A percentile compares a stretch with the other conserved stretches of the same genome.
These are phyloP conservation scores for Centropyge bicolor DNA, from an alignment of 2,797 vertebrate species.

Conservation along the genomic window DNA sequence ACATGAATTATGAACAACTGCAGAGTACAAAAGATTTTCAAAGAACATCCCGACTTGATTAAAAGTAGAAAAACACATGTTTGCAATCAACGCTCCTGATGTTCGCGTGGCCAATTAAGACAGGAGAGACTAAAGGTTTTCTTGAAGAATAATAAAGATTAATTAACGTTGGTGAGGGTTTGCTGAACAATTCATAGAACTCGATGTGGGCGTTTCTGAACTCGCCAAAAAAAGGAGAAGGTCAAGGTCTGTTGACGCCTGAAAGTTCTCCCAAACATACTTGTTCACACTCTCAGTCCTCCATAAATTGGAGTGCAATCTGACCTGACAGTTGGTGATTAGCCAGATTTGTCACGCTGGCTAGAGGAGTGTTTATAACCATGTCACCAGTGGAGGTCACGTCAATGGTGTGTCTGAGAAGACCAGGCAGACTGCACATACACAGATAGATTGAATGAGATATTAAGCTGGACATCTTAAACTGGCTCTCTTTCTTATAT, in stretches of 20 bases:
- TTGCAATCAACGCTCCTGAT: neutral
- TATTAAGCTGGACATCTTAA: neutral
- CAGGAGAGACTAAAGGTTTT: neutral
- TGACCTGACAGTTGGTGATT: conserved; percentile 55
- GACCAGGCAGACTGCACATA: neutral
- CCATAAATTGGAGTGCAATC: conserved; percentile 29
- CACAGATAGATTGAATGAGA: neutral
- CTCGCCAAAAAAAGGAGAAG: conserved; percentile 14
- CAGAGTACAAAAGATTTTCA: conserved; percentile 5
- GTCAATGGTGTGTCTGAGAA: conserved; percentile 8
- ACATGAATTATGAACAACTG: conserved; percentile 15
- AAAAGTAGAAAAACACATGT: neutral
- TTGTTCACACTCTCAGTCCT: conserved; percentile 21
- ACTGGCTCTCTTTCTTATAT: neutral
- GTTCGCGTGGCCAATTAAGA: neutral
- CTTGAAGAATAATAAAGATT: neutral
- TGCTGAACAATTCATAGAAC: neutral
- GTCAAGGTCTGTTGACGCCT: neutral
- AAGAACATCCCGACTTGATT: conserved; percentile 21
- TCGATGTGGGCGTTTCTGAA: conserved; percentile 3
- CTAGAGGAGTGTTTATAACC: conserved; percentile 40
- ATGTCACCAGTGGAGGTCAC: conserved; percentile 19
- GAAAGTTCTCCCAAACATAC: neutral
- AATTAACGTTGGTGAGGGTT: neutral
- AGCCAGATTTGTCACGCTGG: conserved; percentile 45